phyloP scores from a whole-genome alignment of 92 coral and sea anemone species.

The Umimayanthus kanabou region DNA sequence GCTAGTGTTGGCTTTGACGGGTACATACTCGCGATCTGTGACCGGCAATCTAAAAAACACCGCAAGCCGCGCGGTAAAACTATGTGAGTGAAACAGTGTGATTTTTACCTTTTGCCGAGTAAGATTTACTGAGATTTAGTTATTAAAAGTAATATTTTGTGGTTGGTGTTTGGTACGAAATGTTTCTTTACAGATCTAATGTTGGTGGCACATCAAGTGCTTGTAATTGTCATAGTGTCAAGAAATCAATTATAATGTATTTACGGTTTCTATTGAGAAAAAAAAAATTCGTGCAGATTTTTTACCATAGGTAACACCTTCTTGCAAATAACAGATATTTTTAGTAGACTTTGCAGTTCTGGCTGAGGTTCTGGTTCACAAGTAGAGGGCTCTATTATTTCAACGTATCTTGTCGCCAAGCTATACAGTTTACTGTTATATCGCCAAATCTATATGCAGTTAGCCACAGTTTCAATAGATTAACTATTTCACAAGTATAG shows the following conservation, averaged over 20 bases:
- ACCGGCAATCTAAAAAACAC: slow-evolving; percentile 15
- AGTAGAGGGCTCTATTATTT: neutral
- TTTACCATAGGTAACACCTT: neutral
- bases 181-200: neutral
- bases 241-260: neutral
- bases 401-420: neutral
- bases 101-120: neutral
- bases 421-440: neutral
- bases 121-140: neutral
- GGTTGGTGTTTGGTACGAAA: no score
- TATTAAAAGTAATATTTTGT: no score
- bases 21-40: neutral
- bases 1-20: slow-evolving; percentile 26
- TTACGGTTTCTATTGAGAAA: neutral
- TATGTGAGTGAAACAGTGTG: slow-evolving; percentile 10
- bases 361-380: neutral
- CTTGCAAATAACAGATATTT: no score
- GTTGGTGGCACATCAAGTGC: neutral
- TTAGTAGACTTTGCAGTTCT: neutral
- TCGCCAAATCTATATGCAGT: no score
- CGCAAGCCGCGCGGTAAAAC: slow-evolving; percentile 12
- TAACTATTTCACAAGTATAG: neutral
- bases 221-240: neutral
- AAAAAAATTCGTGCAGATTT: no score
- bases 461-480: neutral